Evolutionary conservation across 2,113 vertebrate species (phyloP).

Genomic region (Chaetorhynchus papuensis): DNA sequence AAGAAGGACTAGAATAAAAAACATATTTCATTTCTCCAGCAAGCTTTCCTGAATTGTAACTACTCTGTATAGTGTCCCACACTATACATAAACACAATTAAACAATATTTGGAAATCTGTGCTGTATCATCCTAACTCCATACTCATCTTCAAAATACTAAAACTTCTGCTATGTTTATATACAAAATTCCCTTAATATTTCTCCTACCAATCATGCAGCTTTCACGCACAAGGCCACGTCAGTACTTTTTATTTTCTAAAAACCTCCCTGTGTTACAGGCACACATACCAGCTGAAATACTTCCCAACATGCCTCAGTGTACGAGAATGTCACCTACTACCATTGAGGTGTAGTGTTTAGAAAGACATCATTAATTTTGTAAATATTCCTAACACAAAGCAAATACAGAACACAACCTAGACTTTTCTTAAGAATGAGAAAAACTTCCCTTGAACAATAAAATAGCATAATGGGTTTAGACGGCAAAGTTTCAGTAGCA

Average conservation of each 20-base stretch:
- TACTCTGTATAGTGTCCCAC: not conserved
- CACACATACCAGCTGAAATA: not conserved
- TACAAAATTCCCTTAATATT: not conserved
- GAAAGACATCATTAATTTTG: not conserved
- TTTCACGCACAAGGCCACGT: not conserved
- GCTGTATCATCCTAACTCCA: not conserved
- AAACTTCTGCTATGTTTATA: not conserved
- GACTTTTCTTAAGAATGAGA: not conserved
- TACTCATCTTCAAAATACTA: not conserved
- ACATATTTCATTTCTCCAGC: not conserved
- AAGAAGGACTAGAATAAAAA: not conserved
- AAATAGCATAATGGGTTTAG: not conserved
- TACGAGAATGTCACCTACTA: not conserved
- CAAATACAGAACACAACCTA: not conserved
- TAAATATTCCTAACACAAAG: not conserved
- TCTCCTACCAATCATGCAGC: not conserved
- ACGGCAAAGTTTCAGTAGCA: not conserved
- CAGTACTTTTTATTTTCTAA: not conserved
- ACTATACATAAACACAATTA: not conserved
- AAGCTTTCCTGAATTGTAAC: not conserved
- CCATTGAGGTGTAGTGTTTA: not conserved
- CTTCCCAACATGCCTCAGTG: not conserved
- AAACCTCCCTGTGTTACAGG: not conserved
- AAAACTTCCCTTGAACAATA: not conserved
- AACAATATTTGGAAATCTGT: not conserved